A percentile compares a stretch with the other conserved stretches of the same genome.
Conservation (phyloP, 2,797 vertebrate genomes). For the Lacerta bilineata region DNA sequence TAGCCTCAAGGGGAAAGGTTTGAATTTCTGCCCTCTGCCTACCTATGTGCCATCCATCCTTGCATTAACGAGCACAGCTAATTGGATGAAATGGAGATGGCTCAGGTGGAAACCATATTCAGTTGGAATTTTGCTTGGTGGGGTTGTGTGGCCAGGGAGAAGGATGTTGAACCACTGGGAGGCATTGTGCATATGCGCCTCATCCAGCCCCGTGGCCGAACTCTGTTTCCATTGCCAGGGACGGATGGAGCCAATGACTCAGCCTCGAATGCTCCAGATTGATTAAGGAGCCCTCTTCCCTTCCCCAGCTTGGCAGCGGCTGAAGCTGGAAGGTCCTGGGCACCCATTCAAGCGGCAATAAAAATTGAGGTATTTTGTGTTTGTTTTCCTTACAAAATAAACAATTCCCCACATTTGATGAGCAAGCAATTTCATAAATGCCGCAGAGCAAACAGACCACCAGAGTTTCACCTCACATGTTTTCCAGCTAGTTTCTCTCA, state of each 20-base stretch:
- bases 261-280: background rate
- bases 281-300: rapidly evolving
- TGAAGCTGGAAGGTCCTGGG: conserved; percentile 16
- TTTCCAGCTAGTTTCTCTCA: conserved; percentile 39
- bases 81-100: background rate
- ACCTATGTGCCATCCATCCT: no score
- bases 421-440: conserved; percentile 58
- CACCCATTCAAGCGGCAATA: conserved; percentile 21
- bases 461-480: conserved; percentile 25
- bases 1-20: no score
- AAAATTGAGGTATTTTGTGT: conserved; percentile 46
- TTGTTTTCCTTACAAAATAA: conserved; percentile 64
- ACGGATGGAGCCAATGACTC: background rate
- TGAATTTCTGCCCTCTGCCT: no score
- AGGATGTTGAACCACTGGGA: background rate
- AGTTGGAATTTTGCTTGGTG: background rate
- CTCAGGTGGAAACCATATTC: background rate
- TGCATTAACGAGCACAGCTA: background rate
- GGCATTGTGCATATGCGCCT: background rate
- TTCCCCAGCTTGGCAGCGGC: background rate
- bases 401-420: conserved; percentile 54
- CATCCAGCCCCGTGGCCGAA: background rate
- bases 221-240: rapidly evolving
- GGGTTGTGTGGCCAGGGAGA: background rate
- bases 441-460: conserved; percentile 60